Evolutionary conservation across 1,140 invertebrate genomes (phyloP).

Genomic region (Scaptodrosophila lebanonensis): DNA sequence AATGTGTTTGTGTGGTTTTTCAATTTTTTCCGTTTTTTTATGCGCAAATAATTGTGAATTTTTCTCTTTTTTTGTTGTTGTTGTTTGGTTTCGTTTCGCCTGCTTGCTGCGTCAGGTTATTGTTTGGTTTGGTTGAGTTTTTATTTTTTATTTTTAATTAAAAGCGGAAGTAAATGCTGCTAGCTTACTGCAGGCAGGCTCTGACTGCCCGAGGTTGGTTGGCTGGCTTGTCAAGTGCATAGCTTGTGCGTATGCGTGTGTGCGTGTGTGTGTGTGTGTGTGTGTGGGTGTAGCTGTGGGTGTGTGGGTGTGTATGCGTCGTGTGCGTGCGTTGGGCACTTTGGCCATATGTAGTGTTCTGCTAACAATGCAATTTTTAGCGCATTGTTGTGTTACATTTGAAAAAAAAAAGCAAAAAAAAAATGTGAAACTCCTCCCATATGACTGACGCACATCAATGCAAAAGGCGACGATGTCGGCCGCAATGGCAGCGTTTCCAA

Average conservation of each 20-base stretch:
- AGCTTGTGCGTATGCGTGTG: constrained; percentile 11
- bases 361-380: constrained; percentile 73
- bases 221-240: constrained; percentile 63
- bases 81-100: too few species aligned
- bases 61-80: constrained; percentile 30
- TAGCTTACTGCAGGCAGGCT: constrained; percentile 12
- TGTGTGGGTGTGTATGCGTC: constrained; percentile 17
- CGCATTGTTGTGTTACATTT: constrained; percentile 42
- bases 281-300: constrained; percentile 4
- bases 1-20: constrained; percentile 57
- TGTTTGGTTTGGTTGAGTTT: constrained; percentile 58
- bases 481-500: constrained; percentile 42
- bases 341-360: constrained; percentile 69
- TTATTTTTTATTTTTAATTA: constrained; percentile 74
- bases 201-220: constrained; percentile 15
- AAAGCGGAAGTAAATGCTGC: constrained; percentile 68
- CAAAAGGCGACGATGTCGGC: too few species aligned
- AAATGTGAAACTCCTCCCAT: constrained; percentile 44
- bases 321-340: constrained; percentile 39
- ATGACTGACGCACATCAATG: constrained; percentile 54
- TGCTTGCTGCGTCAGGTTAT: constrained; percentile 50
- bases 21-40: constrained; percentile 53
- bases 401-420: neutral
- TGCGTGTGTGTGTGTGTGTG: neutral
- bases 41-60: constrained; percentile 73